Evolutionary conservation across 2,888 invertebrate genomes (phyloP).

Genomic region (Drosophila niveifrons): DNA sequence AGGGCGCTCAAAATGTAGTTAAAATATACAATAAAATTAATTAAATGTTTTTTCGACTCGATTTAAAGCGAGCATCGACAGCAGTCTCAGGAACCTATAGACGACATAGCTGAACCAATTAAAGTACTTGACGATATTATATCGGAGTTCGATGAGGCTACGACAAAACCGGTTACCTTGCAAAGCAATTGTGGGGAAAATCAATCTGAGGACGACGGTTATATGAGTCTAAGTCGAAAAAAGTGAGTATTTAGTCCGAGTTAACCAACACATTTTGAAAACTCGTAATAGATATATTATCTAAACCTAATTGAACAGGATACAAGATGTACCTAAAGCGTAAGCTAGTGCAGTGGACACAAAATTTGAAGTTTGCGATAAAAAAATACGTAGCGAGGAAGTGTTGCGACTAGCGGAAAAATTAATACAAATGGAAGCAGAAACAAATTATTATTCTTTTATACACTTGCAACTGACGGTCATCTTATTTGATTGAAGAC

Average conservation of each 20-base stretch:
- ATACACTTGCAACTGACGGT: too few species aligned
- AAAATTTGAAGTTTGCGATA: too few species aligned
- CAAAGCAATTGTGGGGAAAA: constrained; percentile 90
- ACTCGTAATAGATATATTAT: too few species aligned
- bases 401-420: too few species aligned
- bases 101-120: constrained; percentile 95
- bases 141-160: constrained; percentile 94
- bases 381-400: too few species aligned
- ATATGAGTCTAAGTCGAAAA: constrained; percentile 96
- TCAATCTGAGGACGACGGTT: constrained; percentile 96
- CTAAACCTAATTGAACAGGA: too few species aligned
- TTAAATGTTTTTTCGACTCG: constrained; percentile 3
- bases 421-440: too few species aligned
- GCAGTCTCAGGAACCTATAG: constrained; percentile 86
- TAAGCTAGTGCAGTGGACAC: too few species aligned
- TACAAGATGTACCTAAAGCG: too few species aligned
- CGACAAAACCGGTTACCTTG: constrained; percentile 83
- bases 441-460: too few species aligned
- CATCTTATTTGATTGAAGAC: too few species aligned
- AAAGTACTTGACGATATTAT: constrained; percentile 95
- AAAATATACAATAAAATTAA: neutral
- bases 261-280: too few species aligned
- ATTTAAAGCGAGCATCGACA: constrained; percentile 56
- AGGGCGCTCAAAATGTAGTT: constrained; percentile 43
- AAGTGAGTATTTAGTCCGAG: constrained; percentile 85